Evolutionary conservation across 2,888 invertebrate genomes (phyloP).

Genomic region (Acanthosoma haemorrhoidale): DNA sequence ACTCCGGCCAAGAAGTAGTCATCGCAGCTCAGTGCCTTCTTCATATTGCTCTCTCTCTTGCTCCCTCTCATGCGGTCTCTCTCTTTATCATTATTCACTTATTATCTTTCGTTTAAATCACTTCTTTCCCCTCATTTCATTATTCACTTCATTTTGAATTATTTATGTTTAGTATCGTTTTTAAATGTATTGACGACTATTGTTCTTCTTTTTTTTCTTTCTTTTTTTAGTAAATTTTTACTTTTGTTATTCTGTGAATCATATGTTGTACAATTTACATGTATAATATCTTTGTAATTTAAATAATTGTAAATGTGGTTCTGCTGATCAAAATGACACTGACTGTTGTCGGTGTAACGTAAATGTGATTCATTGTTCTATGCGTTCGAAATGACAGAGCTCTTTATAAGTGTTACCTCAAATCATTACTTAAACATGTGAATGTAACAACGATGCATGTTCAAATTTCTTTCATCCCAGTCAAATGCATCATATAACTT

Average conservation of each 20-base stretch:
- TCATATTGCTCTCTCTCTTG: background rate
- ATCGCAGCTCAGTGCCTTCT: conserved; percentile 13
- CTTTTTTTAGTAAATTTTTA: background rate
- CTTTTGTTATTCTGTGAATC: background rate
- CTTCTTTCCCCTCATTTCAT: background rate
- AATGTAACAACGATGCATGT: background rate
- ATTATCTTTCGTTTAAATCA: background rate
- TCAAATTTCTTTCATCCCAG: background rate
- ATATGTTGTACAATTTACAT: conserved; percentile 19
- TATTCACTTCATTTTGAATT: background rate
- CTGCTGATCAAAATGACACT: conserved; percentile 1
- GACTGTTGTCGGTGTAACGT: background rate
- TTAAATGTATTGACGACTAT: conserved; percentile 14
- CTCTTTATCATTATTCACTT: background rate
- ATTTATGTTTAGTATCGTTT: conserved; percentile 2
- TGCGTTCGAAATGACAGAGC: background rate
- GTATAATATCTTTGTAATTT: conserved; percentile 27
- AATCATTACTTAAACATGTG: background rate
- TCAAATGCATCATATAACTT: background rate
- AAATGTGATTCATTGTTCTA: background rate
- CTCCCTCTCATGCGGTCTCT: background rate
- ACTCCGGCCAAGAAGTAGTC: conserved; percentile 71
- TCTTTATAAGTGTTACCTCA: background rate
- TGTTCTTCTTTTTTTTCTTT: background rate
- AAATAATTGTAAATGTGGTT: conserved; percentile 25